Evolutionary conservation across 2,113 vertebrate genomes (phyloP), one percentile per base, ranked within the genome.

Genomic region (Megaceryle torquata): DNA sequence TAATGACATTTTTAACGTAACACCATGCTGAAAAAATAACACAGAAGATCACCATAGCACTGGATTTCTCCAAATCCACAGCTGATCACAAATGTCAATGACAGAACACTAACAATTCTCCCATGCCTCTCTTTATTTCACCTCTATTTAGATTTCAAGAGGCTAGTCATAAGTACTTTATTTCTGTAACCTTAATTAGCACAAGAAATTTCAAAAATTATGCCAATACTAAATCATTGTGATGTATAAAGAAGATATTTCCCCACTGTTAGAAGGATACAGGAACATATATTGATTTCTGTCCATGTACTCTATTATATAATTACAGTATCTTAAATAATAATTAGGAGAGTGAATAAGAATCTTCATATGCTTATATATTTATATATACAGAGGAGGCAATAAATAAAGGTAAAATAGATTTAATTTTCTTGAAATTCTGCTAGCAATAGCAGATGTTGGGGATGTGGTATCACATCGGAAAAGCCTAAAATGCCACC

Each of bases 171-270:
- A 31, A 84, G n/a, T 10, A 63, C 13, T 50, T 43, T 25, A 14
- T 54, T 92, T 90, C 60, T 74, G 24, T 48, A 88, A 72, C 13
- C 12, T 43, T 88, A 69, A 35, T 22, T 35, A 86, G 13, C 5
- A 5, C 20, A 50, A 67, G 10, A 56, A 35, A 83, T n/a, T 37
- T 74, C 4, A 84, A 74, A 86, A 89, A n/a, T 9, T 43, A n/a
- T 0, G 4, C 13, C 16, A 67, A 9, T 67, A 48, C 1, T 41
- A 70, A 57, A 77, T 53, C n/a, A 69, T 7, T 0, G 0, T 3
- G 6, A 54, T 28, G 9, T 33, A 41, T 25, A 44, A 81, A 81
- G 26, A 70, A 79, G 75, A 2, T 43, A 63, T 31, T 61, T 79
- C 28, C 33, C 8, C 15, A 13, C 5, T 71, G 11, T 48, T 63